phyloP scores from a whole-genome alignment of 2,113 vertebrate species.

The Varanus salvator region DNA sequence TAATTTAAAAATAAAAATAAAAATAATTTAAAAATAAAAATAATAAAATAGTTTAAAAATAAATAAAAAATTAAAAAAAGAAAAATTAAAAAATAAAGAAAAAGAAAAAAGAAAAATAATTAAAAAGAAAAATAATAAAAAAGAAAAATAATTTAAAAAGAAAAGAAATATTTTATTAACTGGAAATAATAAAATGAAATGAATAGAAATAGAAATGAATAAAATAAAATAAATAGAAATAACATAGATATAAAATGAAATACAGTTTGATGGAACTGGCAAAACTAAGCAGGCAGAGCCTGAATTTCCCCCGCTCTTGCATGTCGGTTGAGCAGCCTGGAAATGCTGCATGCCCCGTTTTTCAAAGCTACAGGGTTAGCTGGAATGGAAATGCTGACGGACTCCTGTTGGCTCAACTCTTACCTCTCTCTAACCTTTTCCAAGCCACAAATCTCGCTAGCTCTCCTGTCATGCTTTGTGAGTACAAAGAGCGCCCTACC shows the following conservation, averaged over 20 bases:
- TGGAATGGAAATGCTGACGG: neutral
- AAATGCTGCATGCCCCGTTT: neutral
- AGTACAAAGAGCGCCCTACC: neutral
- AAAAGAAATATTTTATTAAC: too few relatives aligned
- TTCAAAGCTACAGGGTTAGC: neutral
- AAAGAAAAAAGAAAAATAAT: too few relatives aligned
- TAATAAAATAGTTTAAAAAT: too few relatives aligned
- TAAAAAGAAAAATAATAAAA: too few relatives aligned
- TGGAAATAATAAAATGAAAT: too few relatives aligned
- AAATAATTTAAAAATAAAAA: too few relatives aligned
- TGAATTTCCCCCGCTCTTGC: neutral
- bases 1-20: too few relatives aligned
- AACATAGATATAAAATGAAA: neutral
- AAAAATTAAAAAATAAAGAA: too few relatives aligned
- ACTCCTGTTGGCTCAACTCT: neutral
- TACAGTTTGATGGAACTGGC: neutral
- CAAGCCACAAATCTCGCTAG: neutral
- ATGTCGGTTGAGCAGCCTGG: neutral
- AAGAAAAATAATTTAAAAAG: too few relatives aligned
- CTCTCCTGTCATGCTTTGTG: neutral
- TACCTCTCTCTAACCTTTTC: neutral
- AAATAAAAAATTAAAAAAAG: too few relatives aligned
- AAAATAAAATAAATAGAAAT: too few relatives aligned
- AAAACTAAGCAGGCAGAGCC: neutral
- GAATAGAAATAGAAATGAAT: too few relatives aligned